phyloP scores from a whole-genome alignment of 1,140 invertebrate species.

The Drosophila saltans region DNA sequence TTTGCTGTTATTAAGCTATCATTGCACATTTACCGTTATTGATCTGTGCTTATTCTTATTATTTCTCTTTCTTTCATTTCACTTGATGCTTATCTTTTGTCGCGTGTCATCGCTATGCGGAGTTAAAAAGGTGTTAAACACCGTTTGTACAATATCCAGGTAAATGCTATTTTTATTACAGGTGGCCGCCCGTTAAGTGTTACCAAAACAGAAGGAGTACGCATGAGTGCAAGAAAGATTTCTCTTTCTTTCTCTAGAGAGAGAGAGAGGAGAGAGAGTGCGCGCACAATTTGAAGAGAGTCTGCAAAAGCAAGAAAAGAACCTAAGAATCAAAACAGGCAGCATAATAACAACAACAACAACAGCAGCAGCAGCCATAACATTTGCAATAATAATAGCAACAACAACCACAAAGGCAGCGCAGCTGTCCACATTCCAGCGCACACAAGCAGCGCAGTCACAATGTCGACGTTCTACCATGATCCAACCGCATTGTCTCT shows the following conservation, averaged over 20 bases:
- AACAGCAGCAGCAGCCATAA: constrained; percentile 2
- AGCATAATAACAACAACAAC: constrained; percentile 24
- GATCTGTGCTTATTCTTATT: not conserved
- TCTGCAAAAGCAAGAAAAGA: constrained; percentile 42
- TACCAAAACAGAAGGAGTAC: not conserved
- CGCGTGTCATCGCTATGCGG: not conserved
- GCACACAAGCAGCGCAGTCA: constrained; percentile 32
- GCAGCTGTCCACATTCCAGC: constrained; percentile 52
- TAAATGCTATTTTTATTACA: constrained; percentile 7
- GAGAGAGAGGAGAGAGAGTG: constrained; percentile 17
- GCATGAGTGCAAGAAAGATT: not conserved
- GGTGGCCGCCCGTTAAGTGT: not conserved
- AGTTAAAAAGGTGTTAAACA: constrained; percentile 1
- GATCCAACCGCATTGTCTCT: not conserved
- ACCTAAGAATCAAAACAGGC: constrained; percentile 64
- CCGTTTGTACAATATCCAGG: not conserved
- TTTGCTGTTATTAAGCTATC: too few relatives aligned
- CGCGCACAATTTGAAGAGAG: not conserved
- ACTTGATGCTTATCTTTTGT: not conserved
- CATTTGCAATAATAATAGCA: too few relatives aligned
- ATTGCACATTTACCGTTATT: too few relatives aligned
- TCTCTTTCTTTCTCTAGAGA: not conserved
- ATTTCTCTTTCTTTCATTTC: not conserved
- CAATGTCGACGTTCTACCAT: constrained; percentile 35
- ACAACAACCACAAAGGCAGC: not conserved